Evolutionary conservation across 2,113 vertebrate species (phyloP), one percentile per base, ranked within the genome.

Genomic region (Thomomys bottae): DNA sequence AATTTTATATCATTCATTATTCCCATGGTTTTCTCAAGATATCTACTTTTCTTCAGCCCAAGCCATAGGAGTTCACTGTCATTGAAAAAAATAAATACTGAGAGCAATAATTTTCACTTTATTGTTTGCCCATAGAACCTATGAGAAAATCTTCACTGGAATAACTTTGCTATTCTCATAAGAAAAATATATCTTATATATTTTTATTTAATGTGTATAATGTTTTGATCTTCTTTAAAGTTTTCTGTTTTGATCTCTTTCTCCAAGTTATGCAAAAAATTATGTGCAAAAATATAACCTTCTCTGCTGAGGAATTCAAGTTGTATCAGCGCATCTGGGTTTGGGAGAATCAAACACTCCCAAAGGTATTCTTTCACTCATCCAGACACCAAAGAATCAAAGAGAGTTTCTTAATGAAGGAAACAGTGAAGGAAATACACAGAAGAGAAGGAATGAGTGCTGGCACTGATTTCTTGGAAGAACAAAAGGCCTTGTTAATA

Each of bases 321-420:
- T 38, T 6, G 0, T 75, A 14, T 45, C n/a, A 84, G 81, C 63
- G 10, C 21, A 24, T 64, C 59, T 6, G 42, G 26, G 21, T 1
- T 36, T 21, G 30, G 14, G n/a, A 45, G 24, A 17, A 26, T n/a
- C 40, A 17, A 1, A 1, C 0, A 28, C 12, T 17, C 42, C 1
- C 3, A 42, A 40, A 77, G 8, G 28, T 77, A 57, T 21, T 59
- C 49, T 95, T 67, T 78, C 61, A 87, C 63, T 91, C 20, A 72
- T 30, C 6, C 42, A 34, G 86, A 82, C 7, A 49, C 71, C 68
- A 45, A 76, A 91, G 82, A 89, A n/a, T 71, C 84, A 88, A 81
- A 94, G 78, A n/a, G 38, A 78, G 17, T 64, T 70, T 61, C 34
- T 59, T n/a, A 87, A 64, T 6, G 23, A 90, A 49, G 66, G 68